Base-by-base conservation (phyloP, 2,113 vertebrate species). In the Mesitornis unicolor region DNA sequence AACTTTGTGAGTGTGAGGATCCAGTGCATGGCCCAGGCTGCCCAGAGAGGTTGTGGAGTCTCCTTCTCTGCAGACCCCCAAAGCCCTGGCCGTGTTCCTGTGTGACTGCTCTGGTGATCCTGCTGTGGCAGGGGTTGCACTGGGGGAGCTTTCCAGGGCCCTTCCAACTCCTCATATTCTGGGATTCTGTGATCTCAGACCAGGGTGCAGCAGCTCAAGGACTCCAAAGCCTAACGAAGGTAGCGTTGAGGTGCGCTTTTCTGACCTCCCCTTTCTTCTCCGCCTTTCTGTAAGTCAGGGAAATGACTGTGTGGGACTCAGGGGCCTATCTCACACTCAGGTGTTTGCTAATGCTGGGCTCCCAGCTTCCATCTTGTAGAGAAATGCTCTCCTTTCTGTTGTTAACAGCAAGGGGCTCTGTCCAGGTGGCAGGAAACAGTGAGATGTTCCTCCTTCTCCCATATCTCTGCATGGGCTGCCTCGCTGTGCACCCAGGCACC, bases 171-270 rank as follows among this genome's bases (percentile, higher is more conserved):
- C n/a, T n/a, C n/a, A n/a, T n/a, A n/a, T n/a, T n/a, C n/a, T n/a
- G n/a, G n/a, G n/a, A n/a, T n/a, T n/a, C n/a, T n/a, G n/a, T 57
- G 48, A 45, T 63, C 38, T 59, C 45, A 33, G 31, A 36, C 7
- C 21, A 10, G 59, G 51, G 6, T 36, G 67, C n/a, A 33, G 38
- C 7, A 60, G 65, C 40, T 36, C 33, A 73, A 35, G 28, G 45
- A 38, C 16, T 71, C 8, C 1, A 19, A 7, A 33, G 60, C 8
- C n/a, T 48, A 38, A 56, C 2, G 19, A 65, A 71, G n/a, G 78
- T 28, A 16, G 84, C 47, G 51, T 6, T 28, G 43, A 22, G 7
- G 1, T 0, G 1, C 10, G 1, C 7, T 53, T 71, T 65, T 28
- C 26, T 24, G 31, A 20, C 78, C 25, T 67, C 35, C 12, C 20